These are phyloP conservation scores for Aplochiton taeniatus DNA, from an alignment of 2,797 vertebrate genomes.

Conservation along the genomic window DNA sequence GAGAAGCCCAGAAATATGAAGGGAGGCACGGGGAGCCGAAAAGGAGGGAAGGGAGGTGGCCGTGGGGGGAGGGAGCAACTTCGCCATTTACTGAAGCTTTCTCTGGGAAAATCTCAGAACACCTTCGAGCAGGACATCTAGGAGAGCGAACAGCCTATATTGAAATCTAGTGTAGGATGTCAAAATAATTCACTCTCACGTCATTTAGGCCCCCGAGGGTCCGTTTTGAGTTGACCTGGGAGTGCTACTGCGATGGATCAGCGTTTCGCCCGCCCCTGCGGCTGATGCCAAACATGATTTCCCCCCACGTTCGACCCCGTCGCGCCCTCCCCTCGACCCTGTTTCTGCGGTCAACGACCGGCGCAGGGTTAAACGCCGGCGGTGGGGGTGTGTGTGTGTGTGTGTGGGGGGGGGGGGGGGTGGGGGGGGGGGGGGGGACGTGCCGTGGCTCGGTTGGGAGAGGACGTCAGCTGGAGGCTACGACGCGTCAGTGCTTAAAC, in stretches of 20 bases:
- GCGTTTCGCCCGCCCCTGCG: background rate
- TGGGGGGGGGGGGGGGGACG: slow-evolving; percentile 27
- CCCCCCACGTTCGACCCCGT: background rate
- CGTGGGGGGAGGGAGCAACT: slow-evolving; percentile 1
- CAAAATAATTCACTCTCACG: too few relatives aligned
- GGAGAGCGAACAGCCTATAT: slow-evolving; percentile 19
- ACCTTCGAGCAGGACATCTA: slow-evolving; percentile 39
- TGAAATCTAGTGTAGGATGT: too few relatives aligned
- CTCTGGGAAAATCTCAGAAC: slow-evolving; percentile 58
- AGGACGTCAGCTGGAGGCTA: slow-evolving; percentile 29
- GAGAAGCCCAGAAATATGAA: slow-evolving; percentile 4
- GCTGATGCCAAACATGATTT: too few relatives aligned
- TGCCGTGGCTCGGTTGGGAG: slow-evolving; percentile 21
- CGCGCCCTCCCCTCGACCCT: background rate
- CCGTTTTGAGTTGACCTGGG: too few relatives aligned
- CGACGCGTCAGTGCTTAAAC: slow-evolving; percentile 18
- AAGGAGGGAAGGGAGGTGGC: background rate
- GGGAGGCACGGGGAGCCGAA: background rate
- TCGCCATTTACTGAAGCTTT: slow-evolving; percentile 50
- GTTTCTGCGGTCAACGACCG: background rate
- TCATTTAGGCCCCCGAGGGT: too few relatives aligned
- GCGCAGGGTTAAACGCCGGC: background rate
- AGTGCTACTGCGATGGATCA: slow-evolving; percentile 33
- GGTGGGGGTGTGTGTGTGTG: too few relatives aligned
- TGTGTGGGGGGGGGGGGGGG: slow-evolving; percentile 9